Conservation (phyloP, 2,888 invertebrate species). For the Drosophila koepferae region DNA sequence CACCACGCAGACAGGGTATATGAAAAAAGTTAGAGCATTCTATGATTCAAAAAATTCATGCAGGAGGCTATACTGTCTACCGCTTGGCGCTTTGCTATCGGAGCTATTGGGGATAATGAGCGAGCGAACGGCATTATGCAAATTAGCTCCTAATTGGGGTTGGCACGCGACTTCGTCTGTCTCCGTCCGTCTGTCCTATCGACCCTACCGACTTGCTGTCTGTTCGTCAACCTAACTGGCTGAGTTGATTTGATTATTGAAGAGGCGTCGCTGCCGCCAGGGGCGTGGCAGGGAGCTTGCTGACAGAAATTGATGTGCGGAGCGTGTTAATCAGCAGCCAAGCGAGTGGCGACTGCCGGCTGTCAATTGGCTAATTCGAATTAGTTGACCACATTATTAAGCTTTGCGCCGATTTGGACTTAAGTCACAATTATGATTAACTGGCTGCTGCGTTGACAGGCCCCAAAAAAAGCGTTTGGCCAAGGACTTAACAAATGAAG, state of each 20-base stretch:
- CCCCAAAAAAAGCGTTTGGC: constrained; percentile 15
- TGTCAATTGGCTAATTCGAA: constrained; percentile 17
- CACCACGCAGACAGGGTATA: constrained; percentile 3
- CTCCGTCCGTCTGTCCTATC: not conserved
- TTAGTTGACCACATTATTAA: constrained; percentile 23
- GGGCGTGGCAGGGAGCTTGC: constrained; percentile 6
- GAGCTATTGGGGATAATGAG: constrained; percentile 62
- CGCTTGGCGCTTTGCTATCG: constrained; percentile 16
- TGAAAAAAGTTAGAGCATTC: constrained; percentile 1
- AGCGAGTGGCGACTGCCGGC: not conserved
- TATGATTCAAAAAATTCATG: not conserved
- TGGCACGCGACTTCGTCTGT: constrained; percentile 56
- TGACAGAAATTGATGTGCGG: constrained; percentile 31
- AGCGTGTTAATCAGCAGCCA: constrained; percentile 45
- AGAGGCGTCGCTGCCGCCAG: not conserved
- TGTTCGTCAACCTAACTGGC: constrained; percentile 11
- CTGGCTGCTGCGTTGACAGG: constrained; percentile 27
- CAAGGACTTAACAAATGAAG: constrained; percentile 9
- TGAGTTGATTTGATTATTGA: constrained; percentile 66
- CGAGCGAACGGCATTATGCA: constrained; percentile 59
- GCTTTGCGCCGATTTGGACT: not conserved
- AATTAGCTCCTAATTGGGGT: constrained; percentile 65
- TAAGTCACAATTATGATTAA: constrained; percentile 42
- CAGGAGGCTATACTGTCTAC: not conserved
- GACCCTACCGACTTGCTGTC: not conserved